Base-by-base conservation (phyloP, 1,140 invertebrate genomes). In the Pomacea maculata region DNA sequence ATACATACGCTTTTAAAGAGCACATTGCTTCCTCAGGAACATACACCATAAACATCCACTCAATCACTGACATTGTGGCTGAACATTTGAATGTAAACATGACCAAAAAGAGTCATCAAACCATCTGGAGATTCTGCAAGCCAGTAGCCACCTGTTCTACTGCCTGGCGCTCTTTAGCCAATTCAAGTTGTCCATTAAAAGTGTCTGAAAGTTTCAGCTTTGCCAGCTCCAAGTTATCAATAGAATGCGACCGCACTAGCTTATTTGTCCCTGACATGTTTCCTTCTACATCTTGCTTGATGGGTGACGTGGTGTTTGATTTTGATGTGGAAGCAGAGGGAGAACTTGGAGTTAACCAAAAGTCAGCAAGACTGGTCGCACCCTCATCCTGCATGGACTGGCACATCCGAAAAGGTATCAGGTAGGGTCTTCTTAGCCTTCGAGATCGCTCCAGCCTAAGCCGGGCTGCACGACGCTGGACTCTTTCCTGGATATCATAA, bases 201-300 rank as follows among this genome's bases (percentile, higher is more conserved):
- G 82, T 67, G n/a, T 86, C 86, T n/a, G 80, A 77, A 72, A 88
- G 61, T 80, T 79, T 83, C 67, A 87, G 78, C 70, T 83, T 84
- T 34, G 87, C 85, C 72, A 88, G 82, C 74, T 89, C 86, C 61
- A 89, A 81, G 76, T 90, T 88, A 75, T 89, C 87, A 63, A 90
- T 78, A 64, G 89, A 90, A 73, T 86, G 87, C 79, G 88, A 90
- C 79, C 89, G 65, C 29, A 65, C 61, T 52, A 80, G 45, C 17
- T 15, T 57, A 29, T 21, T n/a, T 9, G 55, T 21, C 15, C 57
- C 81, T 67, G 82, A 71, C 55, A 85, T 75, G 45, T 73, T 75
- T 10, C 79, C 77, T 34, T 77, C 76, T 55, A 54, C 77, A 7
- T 80, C 21, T 8, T 81, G 81, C 81, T 89, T 88, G 14, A 87